These are phyloP conservation scores for Hofmannophila pseudospretella DNA, from an alignment of 2,888 invertebrate genomes.

Conservation along the genomic window DNA sequence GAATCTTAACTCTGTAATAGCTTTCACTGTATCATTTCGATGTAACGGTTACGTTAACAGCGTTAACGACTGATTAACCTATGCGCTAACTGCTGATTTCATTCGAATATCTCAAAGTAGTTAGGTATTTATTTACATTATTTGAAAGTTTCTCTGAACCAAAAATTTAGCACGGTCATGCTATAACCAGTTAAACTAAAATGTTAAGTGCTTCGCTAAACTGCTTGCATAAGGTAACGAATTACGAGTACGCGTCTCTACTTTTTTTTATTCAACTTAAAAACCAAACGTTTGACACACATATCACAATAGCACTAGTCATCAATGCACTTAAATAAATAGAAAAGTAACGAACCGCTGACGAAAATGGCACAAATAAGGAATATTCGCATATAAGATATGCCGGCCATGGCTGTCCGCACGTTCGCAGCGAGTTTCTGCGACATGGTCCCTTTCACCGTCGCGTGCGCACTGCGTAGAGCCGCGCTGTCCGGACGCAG, in stretches of 20 bases:
- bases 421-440: conserved; percentile 39
- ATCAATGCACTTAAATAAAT: conserved; percentile 14
- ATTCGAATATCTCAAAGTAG: too few species aligned
- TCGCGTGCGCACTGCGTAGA: conserved; percentile 60
- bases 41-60: conserved; percentile 57
- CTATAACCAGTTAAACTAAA: too few species aligned
- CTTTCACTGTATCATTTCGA: conserved; percentile 57
- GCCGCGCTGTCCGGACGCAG: conserved; percentile 11
- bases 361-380: conserved; percentile 60
- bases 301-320: background rate
- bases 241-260: conserved; percentile 24
- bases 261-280: conserved; percentile 19
- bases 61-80: conserved; percentile 30
- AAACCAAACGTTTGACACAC: conserved; percentile 1
- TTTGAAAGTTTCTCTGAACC: too few species aligned
- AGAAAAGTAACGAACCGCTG: conserved; percentile 52
- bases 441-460: conserved; percentile 72
- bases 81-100: too few species aligned
- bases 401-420: conserved; percentile 49
- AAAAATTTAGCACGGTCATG: too few species aligned
- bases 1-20: conserved; percentile 35
- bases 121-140: too few species aligned
- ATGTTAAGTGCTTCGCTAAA: conserved; percentile 14
- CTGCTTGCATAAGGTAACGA: conserved; percentile 63
- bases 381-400: conserved; percentile 50